Conservation (phyloP, 2,797 vertebrate species). For the Lindbergichthys nudifrons region DNA sequence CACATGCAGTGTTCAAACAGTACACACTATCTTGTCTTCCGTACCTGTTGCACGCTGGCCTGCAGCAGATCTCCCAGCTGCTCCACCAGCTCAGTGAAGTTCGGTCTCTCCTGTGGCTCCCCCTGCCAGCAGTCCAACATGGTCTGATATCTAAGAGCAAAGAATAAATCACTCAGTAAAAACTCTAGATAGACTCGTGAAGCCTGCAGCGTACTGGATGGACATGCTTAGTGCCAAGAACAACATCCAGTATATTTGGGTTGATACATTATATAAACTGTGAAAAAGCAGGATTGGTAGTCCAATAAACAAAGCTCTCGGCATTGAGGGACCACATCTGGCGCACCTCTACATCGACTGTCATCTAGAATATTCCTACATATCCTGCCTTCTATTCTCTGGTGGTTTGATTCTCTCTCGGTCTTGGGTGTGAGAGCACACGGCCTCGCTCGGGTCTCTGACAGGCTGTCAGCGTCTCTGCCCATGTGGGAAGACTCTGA, state of each 20-base stretch:
- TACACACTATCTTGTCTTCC: neutral
- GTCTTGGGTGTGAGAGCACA: conserved; percentile 47
- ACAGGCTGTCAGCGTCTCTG: conserved; percentile 77
- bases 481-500: conserved; percentile 71
- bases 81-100: conserved; percentile 92
- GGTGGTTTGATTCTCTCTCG: conserved; percentile 48
- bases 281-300: conserved; percentile 2
- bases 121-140: conserved; percentile 96
- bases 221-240: neutral
- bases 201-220: neutral
- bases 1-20: neutral
- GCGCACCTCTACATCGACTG: conserved; percentile 31
- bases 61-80: conserved; percentile 92
- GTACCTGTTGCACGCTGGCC: conserved; percentile 94
- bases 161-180: conserved; percentile 44
- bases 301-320: conserved; percentile 26
- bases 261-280: conserved; percentile 12
- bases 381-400: conserved; percentile 27
- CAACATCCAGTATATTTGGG: conserved; percentile 6
- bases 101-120: conserved; percentile 87
- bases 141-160: conserved; percentile 89
- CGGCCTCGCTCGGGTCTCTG: conserved; percentile 57
- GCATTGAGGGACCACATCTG: conserved; percentile 50
- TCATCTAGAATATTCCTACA: conserved; percentile 32
- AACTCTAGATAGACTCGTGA: neutral